These are phyloP conservation scores for Orthonyx spaldingii DNA, from an alignment of 2,113 vertebrate species.

Conservation along the genomic window DNA sequence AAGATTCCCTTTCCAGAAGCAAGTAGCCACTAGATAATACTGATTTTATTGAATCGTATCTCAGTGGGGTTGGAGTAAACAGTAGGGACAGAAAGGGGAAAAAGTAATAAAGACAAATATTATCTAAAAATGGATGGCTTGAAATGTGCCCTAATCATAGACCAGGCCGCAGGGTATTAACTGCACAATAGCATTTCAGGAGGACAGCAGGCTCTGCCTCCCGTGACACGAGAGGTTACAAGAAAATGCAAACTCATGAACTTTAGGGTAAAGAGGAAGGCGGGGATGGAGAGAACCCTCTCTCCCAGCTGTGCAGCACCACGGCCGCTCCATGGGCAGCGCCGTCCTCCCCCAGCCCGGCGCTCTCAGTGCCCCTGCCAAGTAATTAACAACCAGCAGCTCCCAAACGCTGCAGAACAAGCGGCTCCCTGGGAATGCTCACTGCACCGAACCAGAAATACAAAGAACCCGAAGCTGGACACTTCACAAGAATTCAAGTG, in stretches of 20 bases:
- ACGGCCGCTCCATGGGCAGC: not conserved
- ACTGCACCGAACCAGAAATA: not conserved
- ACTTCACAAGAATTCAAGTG: constrained; percentile 34
- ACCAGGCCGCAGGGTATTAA: not conserved
- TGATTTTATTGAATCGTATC: not conserved
- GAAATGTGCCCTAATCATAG: not conserved
- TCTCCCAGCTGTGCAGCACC: rapidly evolving
- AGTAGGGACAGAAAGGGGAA: not conserved
- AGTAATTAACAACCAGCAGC: not conserved
- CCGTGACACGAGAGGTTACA: not conserved
- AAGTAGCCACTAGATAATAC: not conserved
- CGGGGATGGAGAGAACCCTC: rapidly evolving
- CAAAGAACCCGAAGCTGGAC: constrained; percentile 40
- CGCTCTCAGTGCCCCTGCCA: constrained; percentile 1
- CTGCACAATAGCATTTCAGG: not conserved
- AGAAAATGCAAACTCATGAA: not conserved
- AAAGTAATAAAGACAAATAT: not conserved
- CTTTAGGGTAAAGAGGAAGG: not conserved
- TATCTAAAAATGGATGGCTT: not conserved
- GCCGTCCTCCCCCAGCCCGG: not conserved
- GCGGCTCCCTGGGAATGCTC: constrained; percentile 4
- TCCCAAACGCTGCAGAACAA: not conserved
- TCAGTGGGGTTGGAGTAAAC: not conserved
- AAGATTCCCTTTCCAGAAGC: not conserved
- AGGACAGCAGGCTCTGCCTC: not conserved